Percentiles rank a stretch among this genome's conserved stretches.
Evolutionary conservation across 2,797 vertebrate genomes (phyloP).

Genomic region (Onychomys leucogaster): DNA sequence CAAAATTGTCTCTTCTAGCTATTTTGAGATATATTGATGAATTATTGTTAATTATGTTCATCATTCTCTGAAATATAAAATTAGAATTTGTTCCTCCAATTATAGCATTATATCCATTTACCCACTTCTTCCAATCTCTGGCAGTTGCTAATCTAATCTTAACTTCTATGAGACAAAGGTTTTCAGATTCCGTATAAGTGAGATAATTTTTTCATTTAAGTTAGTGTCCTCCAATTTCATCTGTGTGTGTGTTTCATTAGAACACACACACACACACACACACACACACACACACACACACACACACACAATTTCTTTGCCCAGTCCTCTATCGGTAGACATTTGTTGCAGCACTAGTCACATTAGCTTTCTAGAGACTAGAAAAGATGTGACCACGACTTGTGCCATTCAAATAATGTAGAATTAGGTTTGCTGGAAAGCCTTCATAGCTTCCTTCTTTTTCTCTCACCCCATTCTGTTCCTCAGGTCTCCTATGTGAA

Average conservation of each 20-base stretch:
- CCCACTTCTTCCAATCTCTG: background rate
- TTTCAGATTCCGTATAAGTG: background rate
- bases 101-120: background rate
- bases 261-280: background rate
- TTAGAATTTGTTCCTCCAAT: background rate
- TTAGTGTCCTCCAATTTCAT: background rate
- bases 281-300: background rate
- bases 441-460: background rate
- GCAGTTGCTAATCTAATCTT: background rate
- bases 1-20: background rate
- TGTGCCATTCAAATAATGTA: background rate
- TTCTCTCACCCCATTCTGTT: slow-evolving; percentile 17
- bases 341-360: background rate
- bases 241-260: background rate
- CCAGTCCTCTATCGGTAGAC: background rate
- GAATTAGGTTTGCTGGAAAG: background rate
- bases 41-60: background rate
- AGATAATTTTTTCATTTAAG: background rate
- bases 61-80: background rate
- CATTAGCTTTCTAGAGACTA: background rate
- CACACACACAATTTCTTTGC: background rate
- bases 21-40: background rate
- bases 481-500: slow-evolving; percentile 98
- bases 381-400: background rate
- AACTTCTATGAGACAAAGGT: background rate